A percentile compares a stretch with the other conserved stretches of the same genome.
Evolutionary conservation across 2,797 vertebrate genomes (phyloP).

Genomic region (Crenichthys baileyi): DNA sequence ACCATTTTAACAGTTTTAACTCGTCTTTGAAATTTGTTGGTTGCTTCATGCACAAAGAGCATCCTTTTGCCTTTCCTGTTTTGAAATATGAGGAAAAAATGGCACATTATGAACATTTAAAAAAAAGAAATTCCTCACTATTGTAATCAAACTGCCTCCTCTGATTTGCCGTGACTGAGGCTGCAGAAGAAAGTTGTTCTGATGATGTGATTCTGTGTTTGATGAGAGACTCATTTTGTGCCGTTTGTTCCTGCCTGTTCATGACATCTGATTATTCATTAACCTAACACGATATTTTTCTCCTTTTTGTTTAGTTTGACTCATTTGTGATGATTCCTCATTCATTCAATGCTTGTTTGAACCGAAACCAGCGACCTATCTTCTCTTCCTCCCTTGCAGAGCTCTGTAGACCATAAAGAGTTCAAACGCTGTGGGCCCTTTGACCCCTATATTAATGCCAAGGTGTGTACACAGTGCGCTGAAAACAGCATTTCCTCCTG

Average conservation of each 20-base stretch:
- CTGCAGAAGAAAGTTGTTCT: slow-evolving; percentile 49
- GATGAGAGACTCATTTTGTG: slow-evolving; percentile 60
- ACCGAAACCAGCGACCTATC: slow-evolving; percentile 78
- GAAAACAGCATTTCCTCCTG: slow-evolving; percentile 46
- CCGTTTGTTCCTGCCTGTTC: slow-evolving; percentile 69
- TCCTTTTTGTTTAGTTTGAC: slow-evolving; percentile 53
- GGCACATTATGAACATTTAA: slow-evolving; percentile 64
- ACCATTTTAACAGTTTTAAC: slow-evolving; percentile 62
- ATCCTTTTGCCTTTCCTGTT: slow-evolving; percentile 42
- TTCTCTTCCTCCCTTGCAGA: slow-evolving; percentile 96
- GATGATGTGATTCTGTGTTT: not conserved
- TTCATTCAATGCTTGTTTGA: slow-evolving; percentile 82
- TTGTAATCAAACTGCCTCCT: slow-evolving; percentile 3
- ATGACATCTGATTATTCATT: slow-evolving; percentile 72
- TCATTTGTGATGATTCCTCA: slow-evolving; percentile 72
- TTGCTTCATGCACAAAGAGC: slow-evolving; percentile 50
- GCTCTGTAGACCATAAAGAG: slow-evolving; percentile 97
- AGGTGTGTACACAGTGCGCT: slow-evolving; percentile 93
- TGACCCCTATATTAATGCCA: slow-evolving; percentile 99
- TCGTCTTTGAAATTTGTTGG: slow-evolving; percentile 52
- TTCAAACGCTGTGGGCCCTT: slow-evolving; percentile 99
- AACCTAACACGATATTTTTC: slow-evolving; percentile 60
- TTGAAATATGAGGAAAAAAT: slow-evolving; percentile 57
- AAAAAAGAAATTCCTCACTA: no score
- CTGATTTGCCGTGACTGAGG: not conserved